Evolutionary conservation across 2,113 vertebrate genomes (phyloP).

Genomic region (Xiphophorus couchianus): DNA sequence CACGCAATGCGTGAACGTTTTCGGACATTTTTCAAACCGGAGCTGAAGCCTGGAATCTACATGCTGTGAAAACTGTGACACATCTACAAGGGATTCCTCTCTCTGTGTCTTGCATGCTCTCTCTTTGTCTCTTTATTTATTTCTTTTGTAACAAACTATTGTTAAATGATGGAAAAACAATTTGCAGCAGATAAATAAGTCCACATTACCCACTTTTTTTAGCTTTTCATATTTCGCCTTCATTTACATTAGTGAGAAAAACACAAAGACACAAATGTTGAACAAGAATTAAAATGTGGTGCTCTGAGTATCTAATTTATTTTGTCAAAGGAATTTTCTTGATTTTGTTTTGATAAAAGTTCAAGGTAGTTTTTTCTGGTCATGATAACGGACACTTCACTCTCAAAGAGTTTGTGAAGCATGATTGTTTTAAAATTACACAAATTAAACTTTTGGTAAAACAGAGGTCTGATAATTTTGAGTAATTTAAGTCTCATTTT

Average conservation of each 20-base stretch:
- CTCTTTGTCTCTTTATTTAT: too few relatives aligned
- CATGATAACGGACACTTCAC: constrained; percentile 2
- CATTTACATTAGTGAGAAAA: not conserved
- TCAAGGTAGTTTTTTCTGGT: not conserved
- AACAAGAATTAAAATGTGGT: not conserved
- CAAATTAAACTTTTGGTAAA: constrained; percentile 23
- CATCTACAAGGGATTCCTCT: too few relatives aligned
- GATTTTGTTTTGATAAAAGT: constrained; percentile 1
- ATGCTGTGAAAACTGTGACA: too few relatives aligned
- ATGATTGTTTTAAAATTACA: constrained; percentile 4
- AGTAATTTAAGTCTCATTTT: not conserved
- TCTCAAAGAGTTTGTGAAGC: constrained; percentile 3
- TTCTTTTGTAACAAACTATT: too few relatives aligned
- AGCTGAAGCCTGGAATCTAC: too few relatives aligned
- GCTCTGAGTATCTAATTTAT: not conserved
- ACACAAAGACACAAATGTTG: too few relatives aligned
- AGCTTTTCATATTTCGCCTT: too few relatives aligned
- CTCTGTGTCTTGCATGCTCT: too few relatives aligned
- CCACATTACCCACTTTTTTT: too few relatives aligned
- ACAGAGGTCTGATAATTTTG: not conserved
- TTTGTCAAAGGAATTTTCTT: not conserved
- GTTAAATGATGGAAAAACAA: too few relatives aligned
- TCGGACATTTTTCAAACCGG: too few relatives aligned
- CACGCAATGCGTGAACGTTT: not conserved
- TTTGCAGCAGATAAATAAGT: too few relatives aligned